Base-by-base conservation (phyloP, 2,888 invertebrate species). In the Coenonympha arcania region DNA sequence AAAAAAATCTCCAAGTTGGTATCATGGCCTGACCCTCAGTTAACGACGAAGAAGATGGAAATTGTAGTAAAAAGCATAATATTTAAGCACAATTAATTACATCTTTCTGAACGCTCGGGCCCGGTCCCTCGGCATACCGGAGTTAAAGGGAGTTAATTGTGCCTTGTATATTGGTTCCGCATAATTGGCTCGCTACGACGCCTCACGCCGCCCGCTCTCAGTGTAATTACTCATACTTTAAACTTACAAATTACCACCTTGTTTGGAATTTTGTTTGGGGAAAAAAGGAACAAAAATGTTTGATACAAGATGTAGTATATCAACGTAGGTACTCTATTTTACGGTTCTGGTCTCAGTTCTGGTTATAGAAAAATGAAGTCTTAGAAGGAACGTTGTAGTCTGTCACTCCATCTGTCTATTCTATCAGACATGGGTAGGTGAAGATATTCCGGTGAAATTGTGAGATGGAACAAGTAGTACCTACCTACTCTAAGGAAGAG, bases 211-310 rank as follows among this genome's bases (percentile, higher is more conserved):
- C 58, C 55, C 60, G 57, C 61, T 65, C 61, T 57, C 63, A 57
- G 60, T 59, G 68, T 77, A 80, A 82, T 83, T 79, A 79, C 67
- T n/a, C n/a, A n/a, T n/a, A 59, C 76, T 78, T 74, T 71, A 72
- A 79, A 79, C 80, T 81, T 76, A 64, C 63, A 69, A 69, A 77
- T 80, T 80, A 79, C 74, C 76, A 79, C 79, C 73, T 77, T 57
- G 54, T 52, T 22, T 51, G 24, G 58, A 57, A 79, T 79, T 73
- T 77, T 57, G 54, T 52, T 22, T 51, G 24, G 58, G 56, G 62
- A 64, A 70, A 68, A 67, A 63, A 45, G 13, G 54, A 31, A 8
- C 1, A 5, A 22, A 56, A 8, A 46, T 34, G 31, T 4, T 11
- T 15, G 13, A n/a, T n/a, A n/a, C n/a, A n/a, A n/a, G n/a, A n/a